Base-by-base conservation (phyloP, 2,797 vertebrate species). In the Dendrocincla fuliginosa region DNA sequence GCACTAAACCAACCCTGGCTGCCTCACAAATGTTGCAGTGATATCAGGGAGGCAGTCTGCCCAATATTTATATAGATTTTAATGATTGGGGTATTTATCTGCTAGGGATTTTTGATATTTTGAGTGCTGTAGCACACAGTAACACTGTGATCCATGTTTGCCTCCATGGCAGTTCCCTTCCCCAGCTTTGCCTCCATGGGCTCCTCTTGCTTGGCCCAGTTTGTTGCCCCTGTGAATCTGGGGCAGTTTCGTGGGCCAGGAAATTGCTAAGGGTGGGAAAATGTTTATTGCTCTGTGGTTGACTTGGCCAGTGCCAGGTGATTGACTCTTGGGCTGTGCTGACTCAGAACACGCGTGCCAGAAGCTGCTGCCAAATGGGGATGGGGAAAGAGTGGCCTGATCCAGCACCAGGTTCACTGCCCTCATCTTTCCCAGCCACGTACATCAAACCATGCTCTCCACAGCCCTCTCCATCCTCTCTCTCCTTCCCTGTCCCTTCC, bases 11-110 rank as follows among this genome's bases (percentile, higher is more conserved):
- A 15, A 57, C 25, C 24, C 55, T 78, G 46, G 27, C 32, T 59
- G 23, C 61, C 0, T 0, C 23, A 25, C 41, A 67, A 11, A 42
- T 3, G 0, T 6, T 73, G 73, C 32, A 76, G 41, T 19, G 67
- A 25, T 5, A 55, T 22, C 30, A 63, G 22, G 19, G 7, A 87
- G 42, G 28, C 32, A 32, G 23, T 68, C 30, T 1, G 19, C 41
- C 16, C 35, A 52, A 15, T 49, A 50, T 59, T 87, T 75, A 65
- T 14, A 60, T 0, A 81, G 14, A 87, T 61, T 71, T 6, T 23
- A 78, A 77, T 41, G 10, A 50, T 32, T 39, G 32, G 20, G 30
- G 49, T 78, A 50, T 65, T 61, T 69, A 60, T 71, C 46, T 85
- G 8, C 16, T 27, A 64, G 16, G 49, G 11, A 44, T 68, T 57